phyloP scores from a whole-genome alignment of 2,797 vertebrate species.

The Amniataba percoides region DNA sequence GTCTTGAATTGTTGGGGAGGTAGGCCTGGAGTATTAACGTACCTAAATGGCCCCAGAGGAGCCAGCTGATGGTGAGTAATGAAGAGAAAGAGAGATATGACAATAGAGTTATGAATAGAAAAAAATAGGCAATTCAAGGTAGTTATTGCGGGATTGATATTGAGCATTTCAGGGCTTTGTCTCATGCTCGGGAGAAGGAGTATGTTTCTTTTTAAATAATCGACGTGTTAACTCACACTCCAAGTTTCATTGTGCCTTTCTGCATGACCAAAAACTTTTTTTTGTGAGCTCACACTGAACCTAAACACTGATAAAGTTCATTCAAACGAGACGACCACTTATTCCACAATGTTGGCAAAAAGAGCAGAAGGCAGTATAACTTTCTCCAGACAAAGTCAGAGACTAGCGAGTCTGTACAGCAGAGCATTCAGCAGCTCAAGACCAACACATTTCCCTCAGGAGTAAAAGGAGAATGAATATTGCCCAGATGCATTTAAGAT shows the following conservation, averaged over 20 bases:
- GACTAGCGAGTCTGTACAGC: background rate
- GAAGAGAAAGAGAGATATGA: slow-evolving; percentile 2
- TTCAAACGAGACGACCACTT: background rate
- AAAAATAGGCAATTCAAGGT: background rate
- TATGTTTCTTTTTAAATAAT: background rate
- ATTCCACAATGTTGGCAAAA: background rate
- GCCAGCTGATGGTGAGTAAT: slow-evolving; percentile 30
- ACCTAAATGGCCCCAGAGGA: slow-evolving; percentile 43
- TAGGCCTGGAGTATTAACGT: slow-evolving; percentile 49
- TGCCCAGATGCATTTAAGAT: too few species aligned
- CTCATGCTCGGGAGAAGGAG: background rate
- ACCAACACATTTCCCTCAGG: too few species aligned
- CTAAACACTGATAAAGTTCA: background rate
- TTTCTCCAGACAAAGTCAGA: background rate
- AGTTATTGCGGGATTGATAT: slow-evolving; percentile 12
- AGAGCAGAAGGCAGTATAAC: background rate
- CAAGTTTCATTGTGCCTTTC: background rate
- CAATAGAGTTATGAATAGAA: background rate
- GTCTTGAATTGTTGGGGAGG: slow-evolving; percentile 51
- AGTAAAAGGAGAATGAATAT: too few species aligned
- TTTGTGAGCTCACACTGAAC: background rate
- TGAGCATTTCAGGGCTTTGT: background rate
- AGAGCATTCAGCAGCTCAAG: background rate
- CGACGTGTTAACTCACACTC: background rate
- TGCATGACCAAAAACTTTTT: background rate